These are phyloP conservation scores for Agrilus cyanescens DNA, from an alignment of 2,888 invertebrate genomes.

Conservation along the genomic window DNA sequence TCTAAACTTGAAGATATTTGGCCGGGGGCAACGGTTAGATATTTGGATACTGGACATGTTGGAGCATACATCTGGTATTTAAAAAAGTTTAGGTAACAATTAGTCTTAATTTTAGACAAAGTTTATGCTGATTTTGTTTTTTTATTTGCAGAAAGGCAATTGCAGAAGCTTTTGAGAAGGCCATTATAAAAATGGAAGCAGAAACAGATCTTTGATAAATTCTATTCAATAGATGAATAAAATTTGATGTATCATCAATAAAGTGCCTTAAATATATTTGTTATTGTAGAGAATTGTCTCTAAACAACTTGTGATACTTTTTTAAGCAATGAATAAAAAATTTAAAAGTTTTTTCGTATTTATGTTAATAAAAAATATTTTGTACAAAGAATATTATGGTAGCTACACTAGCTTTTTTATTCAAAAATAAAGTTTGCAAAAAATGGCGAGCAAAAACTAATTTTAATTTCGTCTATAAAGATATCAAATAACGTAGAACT, in stretches of 20 bases:
- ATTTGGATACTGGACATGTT: constrained; percentile 82
- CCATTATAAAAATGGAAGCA: not conserved
- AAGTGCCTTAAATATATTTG: no score
- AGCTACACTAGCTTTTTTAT: no score
- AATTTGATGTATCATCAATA: no score
- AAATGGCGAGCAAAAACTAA: no score
- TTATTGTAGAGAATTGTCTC: not conserved
- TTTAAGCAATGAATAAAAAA: not conserved
- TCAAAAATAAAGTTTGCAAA: no score
- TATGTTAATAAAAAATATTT: no score
- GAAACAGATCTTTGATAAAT: no score
- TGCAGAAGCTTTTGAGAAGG: constrained; percentile 7
- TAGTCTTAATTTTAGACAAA: constrained; percentile 34
- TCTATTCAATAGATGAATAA: no score
- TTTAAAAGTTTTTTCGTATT: not conserved
- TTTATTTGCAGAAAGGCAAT: constrained; percentile 5
- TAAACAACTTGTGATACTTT: constrained; percentile 1
- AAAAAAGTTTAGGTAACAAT: constrained; percentile 67
- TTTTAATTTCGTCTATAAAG: no score
- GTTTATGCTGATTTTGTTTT: constrained; percentile 12
- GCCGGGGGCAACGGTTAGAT: constrained; percentile 84
- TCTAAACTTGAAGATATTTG: constrained; percentile 77
- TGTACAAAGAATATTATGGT: no score
- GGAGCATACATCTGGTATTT: constrained; percentile 80
- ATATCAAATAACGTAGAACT: no score